A percentile compares a stretch with the other conserved stretches of the same genome.
Evolutionary conservation across 1,140 invertebrate species (phyloP).

Genomic region (Drosophila sproati): DNA sequence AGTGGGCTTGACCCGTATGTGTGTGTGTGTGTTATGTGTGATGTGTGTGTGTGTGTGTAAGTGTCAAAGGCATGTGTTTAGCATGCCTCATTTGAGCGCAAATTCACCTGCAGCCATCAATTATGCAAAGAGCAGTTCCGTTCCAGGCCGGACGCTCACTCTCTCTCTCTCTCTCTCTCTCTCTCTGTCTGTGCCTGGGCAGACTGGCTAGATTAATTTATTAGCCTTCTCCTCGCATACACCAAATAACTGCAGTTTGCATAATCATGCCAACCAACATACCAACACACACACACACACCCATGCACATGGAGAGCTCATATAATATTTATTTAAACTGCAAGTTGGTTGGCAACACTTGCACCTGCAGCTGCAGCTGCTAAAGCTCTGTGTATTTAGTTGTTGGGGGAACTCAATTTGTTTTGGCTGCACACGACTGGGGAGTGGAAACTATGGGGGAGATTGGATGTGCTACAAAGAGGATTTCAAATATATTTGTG

Average conservation of each 20-base stretch:
- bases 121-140: slow-evolving; percentile 73
- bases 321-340: slow-evolving; percentile 79
- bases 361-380: slow-evolving; percentile 29
- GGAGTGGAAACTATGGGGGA: no score
- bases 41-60: slow-evolving; percentile 51
- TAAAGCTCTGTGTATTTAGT: neutral
- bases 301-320: slow-evolving; percentile 47
- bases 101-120: slow-evolving; percentile 83
- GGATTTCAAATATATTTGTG: neutral
- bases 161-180: no score
- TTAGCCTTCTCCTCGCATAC: slow-evolving; percentile 73
- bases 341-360: slow-evolving; percentile 67
- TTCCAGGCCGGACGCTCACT: slow-evolving; percentile 1
- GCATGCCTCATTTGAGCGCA: slow-evolving; percentile 80
- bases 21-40: slow-evolving; percentile 18
- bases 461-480: neutral
- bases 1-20: slow-evolving; percentile 27
- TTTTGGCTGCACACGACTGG: slow-evolving; percentile 3
- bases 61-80: slow-evolving; percentile 83
- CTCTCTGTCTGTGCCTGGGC: neutral
- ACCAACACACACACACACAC: slow-evolving; percentile 34
- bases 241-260: slow-evolving; percentile 78
- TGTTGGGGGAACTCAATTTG: neutral
- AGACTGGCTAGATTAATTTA: slow-evolving; percentile 75
- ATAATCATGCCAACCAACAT: slow-evolving; percentile 61